Evolutionary conservation across 2,888 invertebrate species (phyloP), one percentile per base, ranked within the genome.

Genomic region (Gastracanthus pulcherrimus): DNA sequence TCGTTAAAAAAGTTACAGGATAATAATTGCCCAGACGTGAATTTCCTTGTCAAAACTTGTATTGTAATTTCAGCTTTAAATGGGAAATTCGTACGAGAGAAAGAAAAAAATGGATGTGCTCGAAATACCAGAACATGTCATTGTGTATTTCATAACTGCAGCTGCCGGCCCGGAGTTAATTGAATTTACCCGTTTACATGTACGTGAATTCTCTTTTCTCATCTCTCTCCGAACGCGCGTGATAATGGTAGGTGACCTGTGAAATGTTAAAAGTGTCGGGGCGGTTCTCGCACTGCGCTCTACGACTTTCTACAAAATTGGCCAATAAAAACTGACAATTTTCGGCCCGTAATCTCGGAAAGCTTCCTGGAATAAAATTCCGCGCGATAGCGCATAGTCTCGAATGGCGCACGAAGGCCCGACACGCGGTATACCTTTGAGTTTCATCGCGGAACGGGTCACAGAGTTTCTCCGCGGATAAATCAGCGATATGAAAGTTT

Each of bases 401-500:
- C n/a, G 31, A 75, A 48, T 31, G 66, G 58, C 9, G 26, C 31
- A 60, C n/a, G 16, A 11, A n/a, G 45, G 3, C 19, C 7, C 48
- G n/a, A 19, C 26, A 9, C 4, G 45, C 23, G 11, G n/a, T 29
- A n/a, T n/a, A n/a, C n/a, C 16, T 31, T 31, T 11, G n/a, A 55
- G 41, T 34, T 6, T 29, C 36, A 55, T 34, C n/a, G 11, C 60
- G 23, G 31, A 67, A 60, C 76, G 67, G 74, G 74, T 69, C 77
- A 69, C 64, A 13, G 82, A 76, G 76, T 82, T 82, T 82, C 79
- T 79, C 82, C 34, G 45, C 66, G 45, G 76, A 79, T 79, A 82
- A 82, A 76, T 82, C 79, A 76, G 51, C 38, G 58, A 45, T 69
- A 81, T 74, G 77, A 75, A 82, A 82, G 74, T 75, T 69, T 78